phyloP scores from a whole-genome alignment of 2,888 invertebrate genomes.

The Ophraella communa region DNA sequence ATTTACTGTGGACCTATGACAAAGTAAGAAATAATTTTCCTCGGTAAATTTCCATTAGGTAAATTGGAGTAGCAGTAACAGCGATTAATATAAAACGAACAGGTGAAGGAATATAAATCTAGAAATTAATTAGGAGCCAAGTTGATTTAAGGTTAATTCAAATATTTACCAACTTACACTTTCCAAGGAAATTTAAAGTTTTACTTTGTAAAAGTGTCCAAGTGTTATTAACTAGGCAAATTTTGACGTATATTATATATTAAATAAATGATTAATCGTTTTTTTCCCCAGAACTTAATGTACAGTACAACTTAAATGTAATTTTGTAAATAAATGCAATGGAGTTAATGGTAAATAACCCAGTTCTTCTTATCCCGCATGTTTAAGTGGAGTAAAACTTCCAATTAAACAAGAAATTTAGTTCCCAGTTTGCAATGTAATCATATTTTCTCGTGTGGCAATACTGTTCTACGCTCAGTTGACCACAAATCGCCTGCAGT shows the following conservation, averaged over 20 bases:
- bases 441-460: conserved; percentile 21
- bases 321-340: too few species aligned
- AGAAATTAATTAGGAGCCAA: conserved; percentile 14
- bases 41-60: conserved; percentile 5
- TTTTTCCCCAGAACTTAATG: too few species aligned
- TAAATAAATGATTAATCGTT: too few species aligned
- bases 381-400: conserved; percentile 7
- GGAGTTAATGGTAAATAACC: too few species aligned
- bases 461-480: conserved; percentile 24
- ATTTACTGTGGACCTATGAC: background rate
- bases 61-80: conserved; percentile 11
- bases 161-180: conserved; percentile 17
- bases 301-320: too few species aligned
- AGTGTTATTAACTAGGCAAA: background rate
- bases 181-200: background rate
- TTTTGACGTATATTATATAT: background rate
- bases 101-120: conserved; percentile 16
- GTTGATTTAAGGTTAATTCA: conserved; percentile 15
- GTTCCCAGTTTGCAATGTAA: conserved; percentile 15
- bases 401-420: conserved; percentile 10
- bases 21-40: background rate
- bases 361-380: too few species aligned
- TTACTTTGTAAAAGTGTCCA: background rate
- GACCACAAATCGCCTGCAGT: conserved; percentile 32
- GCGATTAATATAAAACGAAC: conserved; percentile 17